A percentile compares a stretch with the other conserved stretches of the same genome.
phyloP scores from a whole-genome alignment of 2,113 vertebrate genomes.

The Paraplagusia blochii region DNA sequence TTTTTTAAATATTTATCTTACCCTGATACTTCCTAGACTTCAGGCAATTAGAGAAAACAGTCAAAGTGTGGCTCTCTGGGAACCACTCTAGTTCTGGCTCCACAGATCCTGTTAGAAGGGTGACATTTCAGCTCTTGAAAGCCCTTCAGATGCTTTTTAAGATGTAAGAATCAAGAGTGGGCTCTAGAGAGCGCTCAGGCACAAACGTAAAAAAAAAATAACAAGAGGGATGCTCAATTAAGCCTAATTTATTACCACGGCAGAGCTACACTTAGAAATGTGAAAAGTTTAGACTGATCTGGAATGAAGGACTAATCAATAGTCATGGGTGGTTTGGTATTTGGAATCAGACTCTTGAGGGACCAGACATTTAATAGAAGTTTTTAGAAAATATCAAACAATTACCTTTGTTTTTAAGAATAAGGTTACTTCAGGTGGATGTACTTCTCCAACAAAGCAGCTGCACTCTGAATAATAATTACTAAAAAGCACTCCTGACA shows the following conservation, averaged over 20 bases:
- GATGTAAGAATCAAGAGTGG: constrained; percentile 23
- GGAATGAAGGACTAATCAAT: constrained; percentile 36
- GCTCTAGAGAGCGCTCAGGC: constrained; percentile 18
- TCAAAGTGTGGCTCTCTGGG: no score
- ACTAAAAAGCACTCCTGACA: constrained; percentile 28
- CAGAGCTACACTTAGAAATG: constrained; percentile 22
- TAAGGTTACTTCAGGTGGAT: constrained; percentile 26
- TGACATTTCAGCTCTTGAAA: no score
- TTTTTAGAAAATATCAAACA: constrained; percentile 9
- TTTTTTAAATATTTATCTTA: no score
- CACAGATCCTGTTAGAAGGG: no score
- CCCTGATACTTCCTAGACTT: no score
- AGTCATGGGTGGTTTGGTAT: constrained; percentile 17
- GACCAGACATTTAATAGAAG: constrained; percentile 7
- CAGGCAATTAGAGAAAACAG: no score
- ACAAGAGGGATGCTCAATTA: constrained; percentile 21
- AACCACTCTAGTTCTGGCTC: no score
- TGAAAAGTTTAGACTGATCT: constrained; percentile 35
- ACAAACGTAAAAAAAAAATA: background rate
- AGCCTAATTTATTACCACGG: constrained; percentile 37
- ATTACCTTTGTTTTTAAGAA: constrained; percentile 27
- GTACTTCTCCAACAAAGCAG: constrained; percentile 4
- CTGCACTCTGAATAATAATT: constrained; percentile 1
- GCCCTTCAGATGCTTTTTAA: constrained; percentile 20
- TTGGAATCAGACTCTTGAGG: constrained; percentile 20